Evolutionary conservation across 1,140 invertebrate genomes (phyloP).

Genomic region (Drosophila sp.): DNA sequence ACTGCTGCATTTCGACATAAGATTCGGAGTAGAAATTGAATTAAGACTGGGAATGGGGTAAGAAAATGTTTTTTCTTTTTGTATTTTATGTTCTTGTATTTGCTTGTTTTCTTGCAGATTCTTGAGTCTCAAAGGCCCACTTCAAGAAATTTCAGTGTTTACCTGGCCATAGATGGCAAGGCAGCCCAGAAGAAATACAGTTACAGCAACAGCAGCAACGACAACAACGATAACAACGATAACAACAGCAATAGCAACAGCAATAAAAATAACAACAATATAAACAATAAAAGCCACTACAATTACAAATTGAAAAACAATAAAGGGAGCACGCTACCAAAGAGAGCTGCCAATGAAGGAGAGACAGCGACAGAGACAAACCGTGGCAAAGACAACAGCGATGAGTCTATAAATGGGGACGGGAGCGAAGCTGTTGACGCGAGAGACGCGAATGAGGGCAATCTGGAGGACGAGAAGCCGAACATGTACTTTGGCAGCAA

Average conservation of each 20-base stretch:
- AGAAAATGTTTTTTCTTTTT: slow-evolving; percentile 18
- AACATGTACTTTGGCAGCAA: slow-evolving; percentile 64
- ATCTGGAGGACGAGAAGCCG: slow-evolving; percentile 20
- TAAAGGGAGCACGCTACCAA: slow-evolving; percentile 43
- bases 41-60: background rate
- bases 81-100: slow-evolving; percentile 32
- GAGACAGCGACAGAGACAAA: slow-evolving; percentile 6
- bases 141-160: slow-evolving; percentile 67
- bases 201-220: slow-evolving; percentile 42
- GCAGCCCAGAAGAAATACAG: slow-evolving; percentile 49
- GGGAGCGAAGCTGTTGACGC: background rate
- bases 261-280: slow-evolving; percentile 56
- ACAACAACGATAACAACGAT: slow-evolving; percentile 39
- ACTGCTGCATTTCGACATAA: slow-evolving; percentile 21
- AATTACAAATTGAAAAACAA: slow-evolving; percentile 77
- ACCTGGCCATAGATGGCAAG: slow-evolving; percentile 60
- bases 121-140: slow-evolving; percentile 77
- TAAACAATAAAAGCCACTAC: slow-evolving; percentile 26
- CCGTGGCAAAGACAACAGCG: background rate
- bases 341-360: slow-evolving; percentile 34
- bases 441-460: slow-evolving; percentile 8
- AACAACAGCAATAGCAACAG: slow-evolving; percentile 40
- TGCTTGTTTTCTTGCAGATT: slow-evolving; percentile 63
- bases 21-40: background rate
- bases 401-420: background rate